Percentiles rank a stretch among this genome's conserved stretches.
Conservation (phyloP, 2,888 invertebrate species). For the Lasioglossum villosulum region DNA sequence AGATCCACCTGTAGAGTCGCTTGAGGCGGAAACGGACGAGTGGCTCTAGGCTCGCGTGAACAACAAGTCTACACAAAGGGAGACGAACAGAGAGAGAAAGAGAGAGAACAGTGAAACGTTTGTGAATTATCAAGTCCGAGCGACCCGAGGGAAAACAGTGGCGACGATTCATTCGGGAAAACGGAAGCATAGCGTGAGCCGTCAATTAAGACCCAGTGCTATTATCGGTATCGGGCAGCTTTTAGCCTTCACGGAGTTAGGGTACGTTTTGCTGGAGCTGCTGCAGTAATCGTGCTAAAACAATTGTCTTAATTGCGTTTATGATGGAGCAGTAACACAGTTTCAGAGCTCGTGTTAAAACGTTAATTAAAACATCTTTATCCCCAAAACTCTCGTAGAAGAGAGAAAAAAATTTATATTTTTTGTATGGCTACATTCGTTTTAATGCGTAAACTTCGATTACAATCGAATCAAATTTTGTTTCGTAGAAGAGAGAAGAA, state of each 20-base stretch:
- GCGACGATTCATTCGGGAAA: not conserved
- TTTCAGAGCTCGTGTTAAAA: no score
- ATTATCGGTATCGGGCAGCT: not conserved
- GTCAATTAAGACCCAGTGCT: not conserved
- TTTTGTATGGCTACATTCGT: no score
- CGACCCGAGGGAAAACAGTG: not conserved
- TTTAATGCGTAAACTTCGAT: no score
- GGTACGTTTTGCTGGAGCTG: not conserved
- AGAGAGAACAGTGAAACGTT: not conserved
- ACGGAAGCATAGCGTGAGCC: not conserved
- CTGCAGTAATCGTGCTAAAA: not conserved
- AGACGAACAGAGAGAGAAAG: not conserved
- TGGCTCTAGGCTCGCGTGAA: not conserved
- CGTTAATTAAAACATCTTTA: no score
- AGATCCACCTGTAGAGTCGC: slow-evolving; percentile 19
- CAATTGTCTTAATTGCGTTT: not conserved
- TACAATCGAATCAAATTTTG: no score
- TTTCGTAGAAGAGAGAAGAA: no score
- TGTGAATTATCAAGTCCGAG: not conserved
- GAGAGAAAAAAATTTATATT: no score
- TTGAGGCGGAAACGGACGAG: not conserved
- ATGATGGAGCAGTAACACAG: no score
- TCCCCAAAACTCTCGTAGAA: no score
- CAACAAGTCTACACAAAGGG: not conserved
- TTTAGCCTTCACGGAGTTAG: not conserved